Conservation (phyloP, 2,888 invertebrate genomes). For the Athripsodes cinereus region DNA sequence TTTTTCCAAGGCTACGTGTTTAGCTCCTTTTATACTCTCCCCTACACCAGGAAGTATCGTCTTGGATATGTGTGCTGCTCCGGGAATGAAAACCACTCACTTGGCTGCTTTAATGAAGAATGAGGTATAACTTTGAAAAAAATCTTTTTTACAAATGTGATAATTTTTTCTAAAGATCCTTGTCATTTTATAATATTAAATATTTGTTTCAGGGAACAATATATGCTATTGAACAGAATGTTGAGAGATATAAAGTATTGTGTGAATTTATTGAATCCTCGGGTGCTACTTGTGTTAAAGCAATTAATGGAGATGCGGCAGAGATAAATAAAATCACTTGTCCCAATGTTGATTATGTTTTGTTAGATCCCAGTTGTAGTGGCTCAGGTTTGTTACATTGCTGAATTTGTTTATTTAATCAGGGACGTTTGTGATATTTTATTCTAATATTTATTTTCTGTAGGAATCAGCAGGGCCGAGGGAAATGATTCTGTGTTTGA, state of each 20-base stretch:
- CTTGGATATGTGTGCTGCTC: conserved; percentile 95
- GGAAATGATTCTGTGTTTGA: conserved; percentile 40
- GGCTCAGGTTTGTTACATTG: conserved; percentile 67
- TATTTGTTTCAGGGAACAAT: conserved; percentile 55
- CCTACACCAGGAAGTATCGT: conserved; percentile 68
- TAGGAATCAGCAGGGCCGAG: conserved; percentile 56
- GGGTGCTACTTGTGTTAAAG: conserved; percentile 61
- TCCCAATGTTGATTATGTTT: conserved; percentile 74
- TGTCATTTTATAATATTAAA: conserved; percentile 1
- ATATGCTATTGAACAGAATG: conserved; percentile 75
- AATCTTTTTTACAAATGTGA: too few species aligned
- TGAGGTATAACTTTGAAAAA: conserved; percentile 43
- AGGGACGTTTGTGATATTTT: not conserved
- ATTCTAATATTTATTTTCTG: conserved; percentile 19
- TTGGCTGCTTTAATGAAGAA: conserved; percentile 78
- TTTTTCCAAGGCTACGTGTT: conserved; percentile 73
- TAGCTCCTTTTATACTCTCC: conserved; percentile 73
- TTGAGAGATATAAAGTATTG: conserved; percentile 59
- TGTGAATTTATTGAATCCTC: conserved; percentile 57
- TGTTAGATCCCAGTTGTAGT: conserved; percentile 97
- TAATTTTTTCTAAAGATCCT: not conserved
- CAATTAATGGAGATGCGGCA: conserved; percentile 67
- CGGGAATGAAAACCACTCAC: conserved; percentile 94
- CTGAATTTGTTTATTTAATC: too few species aligned
- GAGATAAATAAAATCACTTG: conserved; percentile 54